Evolutionary conservation across 2,888 invertebrate genomes (phyloP).

Genomic region (Caenorhabditis panamensis): DNA sequence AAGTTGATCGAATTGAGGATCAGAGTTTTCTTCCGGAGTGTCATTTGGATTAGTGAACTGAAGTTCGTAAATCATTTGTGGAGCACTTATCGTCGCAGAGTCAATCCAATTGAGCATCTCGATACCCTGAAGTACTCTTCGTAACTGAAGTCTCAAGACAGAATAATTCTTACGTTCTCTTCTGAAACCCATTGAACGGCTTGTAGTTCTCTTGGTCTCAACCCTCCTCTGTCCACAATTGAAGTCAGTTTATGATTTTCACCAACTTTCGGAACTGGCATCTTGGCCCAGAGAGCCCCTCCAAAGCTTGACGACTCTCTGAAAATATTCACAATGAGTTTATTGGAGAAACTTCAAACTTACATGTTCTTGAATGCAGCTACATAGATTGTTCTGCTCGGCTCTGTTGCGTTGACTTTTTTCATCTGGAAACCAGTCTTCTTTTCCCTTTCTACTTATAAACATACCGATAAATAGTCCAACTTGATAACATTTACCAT

Average conservation of each 20-base stretch:
- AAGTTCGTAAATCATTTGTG: constrained; percentile 59
- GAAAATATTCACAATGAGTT: constrained; percentile 8
- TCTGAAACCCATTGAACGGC: constrained; percentile 51
- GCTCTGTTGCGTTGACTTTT: constrained; percentile 24
- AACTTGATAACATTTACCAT: constrained; percentile 63
- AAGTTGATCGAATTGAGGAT: constrained; percentile 58
- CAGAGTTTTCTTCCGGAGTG: neutral
- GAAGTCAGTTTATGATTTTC: constrained; percentile 37
- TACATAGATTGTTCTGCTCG: constrained; percentile 26
- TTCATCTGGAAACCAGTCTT: constrained; percentile 36
- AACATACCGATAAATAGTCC: constrained; percentile 51
- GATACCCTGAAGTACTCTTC: constrained; percentile 26
- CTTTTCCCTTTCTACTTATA: neutral
- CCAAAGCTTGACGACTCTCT: constrained; percentile 63
- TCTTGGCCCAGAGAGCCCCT: constrained; percentile 64
- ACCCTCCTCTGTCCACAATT: constrained; percentile 49
- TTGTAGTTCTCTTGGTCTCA: constrained; percentile 43
- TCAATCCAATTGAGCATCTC: constrained; percentile 60
- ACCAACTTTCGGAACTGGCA: constrained; percentile 54
- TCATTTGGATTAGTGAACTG: constrained; percentile 52
- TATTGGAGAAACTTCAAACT: neutral
- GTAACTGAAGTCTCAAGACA: neutral
- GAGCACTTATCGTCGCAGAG: constrained; percentile 20
- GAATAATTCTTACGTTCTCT: constrained; percentile 37
- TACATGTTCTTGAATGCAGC: constrained; percentile 61